A percentile compares a stretch with the other conserved stretches of the same genome.
These are phyloP conservation scores for Dermochelys coriacea DNA, from an alignment of 2,797 vertebrate species.

Conservation along the genomic window DNA sequence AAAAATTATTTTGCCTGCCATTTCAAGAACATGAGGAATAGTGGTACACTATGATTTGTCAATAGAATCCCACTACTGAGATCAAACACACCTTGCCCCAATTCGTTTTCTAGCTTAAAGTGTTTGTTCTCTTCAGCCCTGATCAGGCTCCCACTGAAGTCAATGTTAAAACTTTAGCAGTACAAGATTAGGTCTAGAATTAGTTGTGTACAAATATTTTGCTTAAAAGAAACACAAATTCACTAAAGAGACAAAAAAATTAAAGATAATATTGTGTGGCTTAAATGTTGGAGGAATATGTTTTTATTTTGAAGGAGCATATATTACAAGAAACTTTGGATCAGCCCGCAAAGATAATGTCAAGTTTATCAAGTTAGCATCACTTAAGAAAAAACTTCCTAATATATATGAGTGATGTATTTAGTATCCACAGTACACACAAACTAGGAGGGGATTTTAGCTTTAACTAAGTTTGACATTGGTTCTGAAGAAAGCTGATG, in stretches of 20 bases:
- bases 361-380: not conserved
- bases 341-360: not conserved
- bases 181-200: not conserved
- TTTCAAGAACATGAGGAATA: constrained; percentile 35
- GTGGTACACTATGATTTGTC: constrained; percentile 29
- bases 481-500: constrained; percentile 69
- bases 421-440: not conserved
- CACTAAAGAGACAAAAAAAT: constrained; percentile 22
- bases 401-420: not conserved
- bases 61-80: constrained; percentile 32
- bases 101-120: not conserved
- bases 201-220: constrained; percentile 36
- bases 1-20: constrained; percentile 52
- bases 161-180: not conserved
- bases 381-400: not conserved
- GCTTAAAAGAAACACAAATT: constrained; percentile 9
- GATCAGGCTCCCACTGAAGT: constrained; percentile 27
- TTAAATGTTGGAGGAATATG: constrained; percentile 1
- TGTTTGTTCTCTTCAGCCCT: not conserved
- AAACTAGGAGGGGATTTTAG: constrained; percentile 55
- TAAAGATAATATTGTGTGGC: not conserved
- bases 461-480: constrained; percentile 76
- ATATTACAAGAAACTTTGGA: not conserved
- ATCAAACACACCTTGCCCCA: not conserved
- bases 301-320: constrained; percentile 7